Conservation (phyloP, 2,113 vertebrate genomes). For the Myanophis thanlyinensis region DNA sequence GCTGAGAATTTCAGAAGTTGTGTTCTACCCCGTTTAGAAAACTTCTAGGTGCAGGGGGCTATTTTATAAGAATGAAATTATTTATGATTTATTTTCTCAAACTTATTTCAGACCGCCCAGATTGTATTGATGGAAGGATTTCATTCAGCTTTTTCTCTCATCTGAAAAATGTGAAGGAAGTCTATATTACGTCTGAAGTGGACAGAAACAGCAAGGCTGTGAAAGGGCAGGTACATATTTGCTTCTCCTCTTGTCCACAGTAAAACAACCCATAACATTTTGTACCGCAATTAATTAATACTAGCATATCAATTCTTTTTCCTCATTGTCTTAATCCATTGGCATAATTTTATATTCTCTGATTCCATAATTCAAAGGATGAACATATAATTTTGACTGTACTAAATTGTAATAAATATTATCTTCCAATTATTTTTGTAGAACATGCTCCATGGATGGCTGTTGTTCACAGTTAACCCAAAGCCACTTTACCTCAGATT, state of each 20-base stretch:
- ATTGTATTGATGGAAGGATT: conserved; percentile 84
- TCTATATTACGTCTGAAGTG: conserved; percentile 81
- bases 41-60: background rate
- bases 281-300: background rate
- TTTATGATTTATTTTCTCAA: background rate
- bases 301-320: background rate
- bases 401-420: background rate
- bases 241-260: background rate
- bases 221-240: conserved; percentile 87
- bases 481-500: background rate
- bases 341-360: background rate
- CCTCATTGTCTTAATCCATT: background rate
- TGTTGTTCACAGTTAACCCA: background rate
- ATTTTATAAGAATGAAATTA: background rate
- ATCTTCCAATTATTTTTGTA: background rate
- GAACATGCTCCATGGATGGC: background rate
- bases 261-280: background rate
- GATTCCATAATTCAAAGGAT: background rate
- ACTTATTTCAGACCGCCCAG: conserved; percentile 81
- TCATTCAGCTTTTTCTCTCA: conserved; percentile 91
- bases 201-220: conserved; percentile 77
- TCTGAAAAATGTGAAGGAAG: conserved; percentile 92
- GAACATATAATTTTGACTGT: background rate
- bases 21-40: background rate
- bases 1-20: background rate